These are phyloP conservation scores for Ethmia dodecea DNA, from an alignment of 2,888 invertebrate genomes.

Conservation along the genomic window DNA sequence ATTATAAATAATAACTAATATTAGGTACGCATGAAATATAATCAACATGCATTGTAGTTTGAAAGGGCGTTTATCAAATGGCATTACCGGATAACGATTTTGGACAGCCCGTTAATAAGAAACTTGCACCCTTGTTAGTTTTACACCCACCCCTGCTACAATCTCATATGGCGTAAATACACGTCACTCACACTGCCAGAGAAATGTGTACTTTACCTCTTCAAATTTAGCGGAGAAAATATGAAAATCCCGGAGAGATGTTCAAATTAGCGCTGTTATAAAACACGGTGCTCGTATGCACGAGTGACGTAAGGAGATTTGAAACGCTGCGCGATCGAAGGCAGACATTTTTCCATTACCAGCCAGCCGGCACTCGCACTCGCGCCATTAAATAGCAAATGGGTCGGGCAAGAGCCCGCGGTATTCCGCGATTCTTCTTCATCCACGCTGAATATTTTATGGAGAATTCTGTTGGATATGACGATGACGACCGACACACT, in stretches of 20 bases:
- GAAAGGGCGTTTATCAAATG: conserved; percentile 42
- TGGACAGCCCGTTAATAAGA: conserved; percentile 69
- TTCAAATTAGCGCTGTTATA: conserved; percentile 33
- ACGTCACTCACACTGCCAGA: too few relatives aligned
- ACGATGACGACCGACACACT: conserved; percentile 38
- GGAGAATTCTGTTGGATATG: conserved; percentile 30
- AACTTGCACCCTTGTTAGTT: conserved; percentile 66
- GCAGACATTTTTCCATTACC: conserved; percentile 51
- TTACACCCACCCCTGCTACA: conserved; percentile 54
- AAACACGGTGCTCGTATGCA: background rate
- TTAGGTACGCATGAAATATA: too few relatives aligned
- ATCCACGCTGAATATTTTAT: conserved; percentile 36
- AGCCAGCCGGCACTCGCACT: conserved; percentile 36
- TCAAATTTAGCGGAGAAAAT: too few relatives aligned
- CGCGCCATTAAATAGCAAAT: conserved; percentile 54
- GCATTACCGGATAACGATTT: conserved; percentile 56
- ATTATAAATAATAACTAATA: too few relatives aligned
- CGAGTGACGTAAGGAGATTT: conserved; percentile 26
- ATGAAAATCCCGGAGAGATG: conserved; percentile 46
- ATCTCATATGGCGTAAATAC: too few relatives aligned
- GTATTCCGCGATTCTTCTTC: conserved; percentile 37
- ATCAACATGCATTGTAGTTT: conserved; percentile 37
- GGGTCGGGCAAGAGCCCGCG: conserved; percentile 36
- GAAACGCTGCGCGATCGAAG: conserved; percentile 36
- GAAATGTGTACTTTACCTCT: too few relatives aligned